Base-by-base conservation (phyloP, 2,797 vertebrate species). In the Coreius guichenoti region DNA sequence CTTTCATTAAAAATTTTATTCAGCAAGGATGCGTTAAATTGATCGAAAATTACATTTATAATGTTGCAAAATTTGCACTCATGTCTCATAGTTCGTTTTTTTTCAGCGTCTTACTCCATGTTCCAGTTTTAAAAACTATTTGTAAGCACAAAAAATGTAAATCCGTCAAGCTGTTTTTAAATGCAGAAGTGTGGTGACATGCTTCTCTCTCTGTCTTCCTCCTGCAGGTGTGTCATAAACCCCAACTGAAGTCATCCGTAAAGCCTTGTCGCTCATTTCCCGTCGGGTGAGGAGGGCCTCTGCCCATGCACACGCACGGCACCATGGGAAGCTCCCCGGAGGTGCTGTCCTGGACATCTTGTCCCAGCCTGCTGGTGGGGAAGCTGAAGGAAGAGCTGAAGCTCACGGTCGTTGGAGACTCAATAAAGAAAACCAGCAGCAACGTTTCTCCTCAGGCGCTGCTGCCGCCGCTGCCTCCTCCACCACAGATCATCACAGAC, bases 281-380 rank as follows among this genome's bases (percentile, higher is more conserved):
- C 29, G 49, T 86, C 17, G 87, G 11, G 91, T 81, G 36, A 78
- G 75, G 33, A 61, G 54, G 90, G 91, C 90, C 88, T 91, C 90
- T 84, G 93, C 95, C 91, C 89, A 96, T 96, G 94, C 97, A 97
- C 96, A 94, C 95, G 88, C 96, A 97, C 92, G 88, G 96, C 97
- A 97, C 95, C 90, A 99, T 99, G 98, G 97, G 97, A 92, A 96
- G 94, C 93, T 97, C 97, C 92, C 98, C 97, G 77, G 97, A 99
- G 95, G 97, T 93, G 94, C 96, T 98, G 91, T 96, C 96, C 86
- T 97, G 97, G 97, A 96, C 97, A 90, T 96, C 97, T 92, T 96
- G 97, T 88, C 96, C 97, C 49, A 95, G 89, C 87, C 93, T 96
- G n/a, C 90, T 97, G 19, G 93, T 96, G 90, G 96, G 95, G 89